phyloP scores from a whole-genome alignment of 2,888 invertebrate species.

The Drosophila borborema region DNA sequence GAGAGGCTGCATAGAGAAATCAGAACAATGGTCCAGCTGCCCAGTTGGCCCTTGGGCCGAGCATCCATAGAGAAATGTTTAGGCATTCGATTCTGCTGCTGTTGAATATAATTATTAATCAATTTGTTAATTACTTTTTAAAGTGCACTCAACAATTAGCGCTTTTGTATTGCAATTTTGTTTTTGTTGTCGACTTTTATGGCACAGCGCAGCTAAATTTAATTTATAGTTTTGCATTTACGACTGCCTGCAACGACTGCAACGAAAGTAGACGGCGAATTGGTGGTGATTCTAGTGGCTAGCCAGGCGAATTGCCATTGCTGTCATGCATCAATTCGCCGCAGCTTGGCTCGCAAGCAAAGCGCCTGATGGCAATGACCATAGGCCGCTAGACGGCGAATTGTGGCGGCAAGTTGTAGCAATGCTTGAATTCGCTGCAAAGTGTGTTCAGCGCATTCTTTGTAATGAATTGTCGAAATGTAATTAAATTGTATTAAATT shows the following conservation, averaged over 20 bases:
- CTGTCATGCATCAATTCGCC: constrained; percentile 42
- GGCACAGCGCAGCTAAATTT: constrained; percentile 35
- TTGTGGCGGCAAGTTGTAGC: not conserved
- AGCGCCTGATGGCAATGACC: not conserved
- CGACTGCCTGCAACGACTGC: constrained; percentile 26
- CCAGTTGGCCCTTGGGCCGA: not conserved
- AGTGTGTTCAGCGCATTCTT: not conserved
- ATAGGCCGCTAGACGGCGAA: not conserved
- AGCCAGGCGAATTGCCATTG: constrained; percentile 10
- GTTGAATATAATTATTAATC: constrained; percentile 37
- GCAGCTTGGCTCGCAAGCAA: not conserved
- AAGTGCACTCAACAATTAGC: constrained; percentile 32
- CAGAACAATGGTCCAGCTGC: constrained; percentile 29
- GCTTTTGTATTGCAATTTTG: constrained; percentile 31
- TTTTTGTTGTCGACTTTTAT: constrained; percentile 25
- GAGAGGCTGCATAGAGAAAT: constrained; percentile 40
- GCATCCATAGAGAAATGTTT: constrained; percentile 2
- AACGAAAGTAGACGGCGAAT: constrained; percentile 17
- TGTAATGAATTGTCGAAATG: not conserved
- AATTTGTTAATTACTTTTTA: constrained; percentile 8
- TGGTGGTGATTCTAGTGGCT: not conserved
- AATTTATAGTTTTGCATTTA: constrained; percentile 40
- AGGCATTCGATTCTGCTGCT: constrained; percentile 20
- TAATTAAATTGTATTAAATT: not conserved
- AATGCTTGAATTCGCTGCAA: not conserved